Conservation (phyloP, 2,888 invertebrate genomes). For the Argyra leucocephala region DNA sequence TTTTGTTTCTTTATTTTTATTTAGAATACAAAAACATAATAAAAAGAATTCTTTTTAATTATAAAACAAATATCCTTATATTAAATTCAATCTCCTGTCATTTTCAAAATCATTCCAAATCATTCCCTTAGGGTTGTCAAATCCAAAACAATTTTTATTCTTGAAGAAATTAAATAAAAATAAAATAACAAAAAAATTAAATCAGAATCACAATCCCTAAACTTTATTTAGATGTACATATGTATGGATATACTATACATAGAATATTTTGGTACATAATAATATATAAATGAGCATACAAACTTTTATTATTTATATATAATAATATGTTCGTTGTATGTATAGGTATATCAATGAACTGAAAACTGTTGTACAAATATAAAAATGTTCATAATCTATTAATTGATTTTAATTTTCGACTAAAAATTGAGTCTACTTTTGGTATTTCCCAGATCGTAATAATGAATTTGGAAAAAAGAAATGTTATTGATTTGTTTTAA, state of each 20-base stretch:
- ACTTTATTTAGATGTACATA: no score
- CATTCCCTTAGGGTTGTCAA: not conserved
- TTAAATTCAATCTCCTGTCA: constrained; percentile 1
- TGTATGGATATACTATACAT: not conserved
- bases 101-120: not conserved
- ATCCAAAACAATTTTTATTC: not conserved
- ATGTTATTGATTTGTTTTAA: no score
- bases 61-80: not conserved
- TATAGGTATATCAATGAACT: not conserved
- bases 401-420: not conserved
- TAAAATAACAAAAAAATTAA: not conserved
- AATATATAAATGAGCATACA: not conserved
- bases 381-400: not conserved
- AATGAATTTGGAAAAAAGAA: no score
- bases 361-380: not conserved
- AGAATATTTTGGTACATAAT: not conserved
- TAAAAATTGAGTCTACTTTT: not conserved
- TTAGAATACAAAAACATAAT: not conserved
- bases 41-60: not conserved
- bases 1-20: no score
- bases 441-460: no score
- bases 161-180: not conserved
- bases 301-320: not conserved
- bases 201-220: no score
- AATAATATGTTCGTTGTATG: not conserved